These are phyloP conservation scores for Uloborus plumipes DNA, from an alignment of 2,888 invertebrate genomes.

Conservation along the genomic window DNA sequence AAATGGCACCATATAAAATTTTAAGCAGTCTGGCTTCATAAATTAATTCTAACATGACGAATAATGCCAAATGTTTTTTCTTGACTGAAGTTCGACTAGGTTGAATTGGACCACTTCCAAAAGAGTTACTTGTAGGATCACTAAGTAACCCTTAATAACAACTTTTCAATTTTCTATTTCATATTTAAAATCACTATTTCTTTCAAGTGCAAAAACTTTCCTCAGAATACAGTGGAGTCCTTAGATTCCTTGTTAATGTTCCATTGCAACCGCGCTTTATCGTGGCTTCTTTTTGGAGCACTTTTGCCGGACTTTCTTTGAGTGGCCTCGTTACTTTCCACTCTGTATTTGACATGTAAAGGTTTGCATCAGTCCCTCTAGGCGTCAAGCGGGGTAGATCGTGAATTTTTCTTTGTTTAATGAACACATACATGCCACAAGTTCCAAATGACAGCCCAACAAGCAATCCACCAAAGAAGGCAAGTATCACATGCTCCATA, in stretches of 20 bases:
- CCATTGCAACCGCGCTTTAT: conserved; percentile 59
- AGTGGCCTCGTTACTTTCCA: conserved; percentile 49
- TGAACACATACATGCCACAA: conserved; percentile 52
- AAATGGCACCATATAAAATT: no score
- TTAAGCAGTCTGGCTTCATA: no score
- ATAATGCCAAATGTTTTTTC: no score
- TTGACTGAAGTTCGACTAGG: conserved; percentile 20
- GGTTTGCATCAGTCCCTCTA: conserved; percentile 46
- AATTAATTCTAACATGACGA: no score
- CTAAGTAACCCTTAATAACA: no score
- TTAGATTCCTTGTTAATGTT: conserved; percentile 53
- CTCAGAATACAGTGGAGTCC: conserved; percentile 57
- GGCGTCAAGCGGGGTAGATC: conserved; percentile 44
- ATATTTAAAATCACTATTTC: background rate
- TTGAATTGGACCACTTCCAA: conserved; percentile 24
- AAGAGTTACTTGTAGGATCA: no score
- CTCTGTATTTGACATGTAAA: conserved; percentile 54
- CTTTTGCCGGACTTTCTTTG: conserved; percentile 32
- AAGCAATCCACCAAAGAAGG: conserved; percentile 44
- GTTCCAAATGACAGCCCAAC: conserved; percentile 47
- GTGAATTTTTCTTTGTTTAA: conserved; percentile 53
- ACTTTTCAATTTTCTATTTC: no score
- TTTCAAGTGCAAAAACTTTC: conserved; percentile 55
- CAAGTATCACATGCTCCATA: conserved; percentile 51
- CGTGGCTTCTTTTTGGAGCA: conserved; percentile 49